A percentile compares a stretch with the other conserved stretches of the same genome.
Evolutionary conservation across 2,113 vertebrate genomes (phyloP).

Genomic region (Ahaetulla prasina): DNA sequence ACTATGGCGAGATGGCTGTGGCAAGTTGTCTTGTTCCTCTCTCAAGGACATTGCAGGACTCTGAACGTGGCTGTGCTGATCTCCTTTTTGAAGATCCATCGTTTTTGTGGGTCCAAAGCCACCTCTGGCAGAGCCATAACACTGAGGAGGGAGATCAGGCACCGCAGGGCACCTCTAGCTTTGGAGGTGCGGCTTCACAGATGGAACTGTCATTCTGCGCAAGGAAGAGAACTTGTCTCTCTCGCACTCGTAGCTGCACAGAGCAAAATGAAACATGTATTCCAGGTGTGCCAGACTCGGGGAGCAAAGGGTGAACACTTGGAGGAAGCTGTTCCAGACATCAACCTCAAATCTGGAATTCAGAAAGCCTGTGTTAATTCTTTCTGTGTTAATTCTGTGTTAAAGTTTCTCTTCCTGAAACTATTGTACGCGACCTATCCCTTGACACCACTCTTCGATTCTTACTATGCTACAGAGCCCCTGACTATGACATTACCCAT

Average conservation of each 20-base stretch:
- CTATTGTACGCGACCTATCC: too few relatives aligned
- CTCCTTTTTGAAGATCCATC: neutral
- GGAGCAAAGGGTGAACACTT: neutral
- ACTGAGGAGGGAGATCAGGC: neutral
- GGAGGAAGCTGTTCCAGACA: neutral
- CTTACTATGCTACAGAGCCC: too few relatives aligned
- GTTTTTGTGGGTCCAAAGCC: neutral
- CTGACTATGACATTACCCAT: too few relatives aligned
- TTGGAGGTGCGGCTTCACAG: neutral
- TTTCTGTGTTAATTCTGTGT: too few relatives aligned
- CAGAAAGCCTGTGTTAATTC: neutral
- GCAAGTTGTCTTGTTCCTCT: neutral
- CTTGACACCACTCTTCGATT: too few relatives aligned
- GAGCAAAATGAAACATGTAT: neutral
- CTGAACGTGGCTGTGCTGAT: neutral
- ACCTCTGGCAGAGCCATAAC: neutral
- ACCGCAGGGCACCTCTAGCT: neutral
- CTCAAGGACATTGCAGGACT: neutral
- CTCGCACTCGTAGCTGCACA: neutral
- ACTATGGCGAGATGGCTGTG: too few relatives aligned
- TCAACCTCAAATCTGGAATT: neutral
- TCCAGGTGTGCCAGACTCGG: neutral
- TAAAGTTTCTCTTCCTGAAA: too few relatives aligned
- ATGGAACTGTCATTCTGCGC: neutral
- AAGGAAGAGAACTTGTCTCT: neutral